Evolutionary conservation across 2,888 invertebrate genomes (phyloP), one percentile per base, ranked within the genome.

Genomic region (Schrankia costaestrigalis): DNA sequence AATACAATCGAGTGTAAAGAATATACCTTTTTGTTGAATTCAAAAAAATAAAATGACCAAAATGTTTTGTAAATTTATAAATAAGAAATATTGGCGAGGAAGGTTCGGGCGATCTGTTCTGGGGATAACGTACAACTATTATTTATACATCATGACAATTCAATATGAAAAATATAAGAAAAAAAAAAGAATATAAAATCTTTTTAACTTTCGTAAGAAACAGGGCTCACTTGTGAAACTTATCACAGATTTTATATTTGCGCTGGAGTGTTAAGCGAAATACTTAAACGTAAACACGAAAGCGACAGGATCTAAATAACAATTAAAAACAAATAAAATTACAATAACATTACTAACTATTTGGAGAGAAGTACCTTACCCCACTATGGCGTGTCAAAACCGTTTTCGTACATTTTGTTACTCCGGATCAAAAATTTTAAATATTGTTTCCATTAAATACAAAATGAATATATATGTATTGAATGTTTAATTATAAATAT

Each of bases 141-240:
- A n/a, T n/a, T n/a, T n/a, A n/a, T n/a, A n/a, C n/a, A n/a, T n/a
- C n/a, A n/a, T n/a, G n/a, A n/a, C n/a, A n/a, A n/a, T n/a, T n/a
- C n/a, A n/a, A n/a, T n/a, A n/a, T n/a, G n/a, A 38, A 21, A 32
- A 40, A 9, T 45, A 37, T 31, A 38, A 34, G 18, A 32, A 34
- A 11, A n/a, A 13, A 26, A 22, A 22, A 35, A 51, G 58, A 71
- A 71, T 76, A 71, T 63, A 68, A 78, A 76, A 76, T 71, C 63
- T 54, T 60, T 56, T 53, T 42, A 48, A 50, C 61, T 67, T 68
- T 65, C 55, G 53, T 63, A 46, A 63, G 73, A 64, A 41, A 24
- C 31, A 62, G 85, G 85, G 85, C 85, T 85, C 85, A 77, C 71
- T 74, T 72, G 62, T 65, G 68, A 45, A 56, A 67, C 61, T 58